Conservation (phyloP, 2,888 invertebrate genomes). For the Apoda limacodes region DNA sequence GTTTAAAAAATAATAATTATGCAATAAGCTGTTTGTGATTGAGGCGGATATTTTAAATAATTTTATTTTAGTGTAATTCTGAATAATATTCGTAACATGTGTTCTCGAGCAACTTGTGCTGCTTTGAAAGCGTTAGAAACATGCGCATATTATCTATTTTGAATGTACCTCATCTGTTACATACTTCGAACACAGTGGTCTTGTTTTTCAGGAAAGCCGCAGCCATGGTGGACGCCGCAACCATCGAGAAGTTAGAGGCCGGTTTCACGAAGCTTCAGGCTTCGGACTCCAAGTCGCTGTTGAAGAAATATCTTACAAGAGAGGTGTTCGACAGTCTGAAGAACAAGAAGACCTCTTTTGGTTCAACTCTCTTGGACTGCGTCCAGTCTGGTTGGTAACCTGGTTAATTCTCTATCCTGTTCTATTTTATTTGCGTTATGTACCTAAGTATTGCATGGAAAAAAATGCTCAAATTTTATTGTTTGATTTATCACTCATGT, state of each 20-base stretch:
- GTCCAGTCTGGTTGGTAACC: constrained; percentile 88
- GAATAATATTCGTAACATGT: constrained; percentile 49
- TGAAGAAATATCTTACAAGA: constrained; percentile 95
- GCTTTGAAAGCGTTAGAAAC: constrained; percentile 60
- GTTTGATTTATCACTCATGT: no score
- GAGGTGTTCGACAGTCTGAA: constrained; percentile 93
- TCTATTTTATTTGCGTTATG: no score
- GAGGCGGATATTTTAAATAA: no score
- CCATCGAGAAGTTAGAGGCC: constrained; percentile 91
- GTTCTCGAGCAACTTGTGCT: constrained; percentile 60
- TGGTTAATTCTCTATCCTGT: no score
- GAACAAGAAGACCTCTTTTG: constrained; percentile 93
- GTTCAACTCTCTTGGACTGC: constrained; percentile 92
- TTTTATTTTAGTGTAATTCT: no score
- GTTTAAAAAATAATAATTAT: no score
- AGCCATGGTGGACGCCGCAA: constrained; percentile 92
- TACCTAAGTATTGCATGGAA: no score
- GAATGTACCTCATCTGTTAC: no score
- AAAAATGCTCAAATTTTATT: no score
- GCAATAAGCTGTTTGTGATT: no score
- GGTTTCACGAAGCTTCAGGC: constrained; percentile 88
- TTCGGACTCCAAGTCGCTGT: constrained; percentile 93
- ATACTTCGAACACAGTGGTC: constrained; percentile 10
- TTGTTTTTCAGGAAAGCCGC: constrained; percentile 75
- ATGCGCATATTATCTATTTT: constrained; percentile 22